Conservation (phyloP, 2,888 invertebrate species). For the Chymomyza procnemis region DNA sequence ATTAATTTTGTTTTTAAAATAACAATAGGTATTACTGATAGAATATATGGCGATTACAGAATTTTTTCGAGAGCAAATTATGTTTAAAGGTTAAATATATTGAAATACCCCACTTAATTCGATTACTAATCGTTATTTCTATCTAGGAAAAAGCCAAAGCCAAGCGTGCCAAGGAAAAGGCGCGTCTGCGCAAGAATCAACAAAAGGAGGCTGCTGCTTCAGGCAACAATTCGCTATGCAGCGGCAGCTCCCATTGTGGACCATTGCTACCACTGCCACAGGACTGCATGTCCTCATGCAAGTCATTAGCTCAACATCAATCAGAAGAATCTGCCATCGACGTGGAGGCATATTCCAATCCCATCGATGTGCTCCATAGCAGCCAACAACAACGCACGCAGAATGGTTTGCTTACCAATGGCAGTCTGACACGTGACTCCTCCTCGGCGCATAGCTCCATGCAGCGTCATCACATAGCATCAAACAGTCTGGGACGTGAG, state of each 20-base stretch:
- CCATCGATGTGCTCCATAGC: constrained; percentile 80
- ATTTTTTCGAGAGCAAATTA: too few relatives aligned
- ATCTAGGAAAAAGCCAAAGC: constrained; percentile 84
- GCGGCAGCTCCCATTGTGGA: constrained; percentile 73
- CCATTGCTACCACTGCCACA: constrained; percentile 74
- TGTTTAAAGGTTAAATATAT: too few relatives aligned
- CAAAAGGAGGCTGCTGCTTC: constrained; percentile 66
- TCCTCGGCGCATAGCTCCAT: constrained; percentile 53
- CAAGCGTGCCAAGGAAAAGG: constrained; percentile 85
- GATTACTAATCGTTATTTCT: too few relatives aligned
- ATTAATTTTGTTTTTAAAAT: too few relatives aligned
- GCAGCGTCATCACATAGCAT: constrained; percentile 49
- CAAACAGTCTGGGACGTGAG: constrained; percentile 50
- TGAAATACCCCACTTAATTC: too few relatives aligned
- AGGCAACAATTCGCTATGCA: constrained; percentile 36
- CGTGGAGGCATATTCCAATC: constrained; percentile 80
- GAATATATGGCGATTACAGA: too few relatives aligned
- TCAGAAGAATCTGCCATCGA: constrained; percentile 64
- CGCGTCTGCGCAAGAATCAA: constrained; percentile 82
- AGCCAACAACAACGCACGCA: constrained; percentile 70
- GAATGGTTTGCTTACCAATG: constrained; percentile 66
- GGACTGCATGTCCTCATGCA: constrained; percentile 65
- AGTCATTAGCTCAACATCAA: constrained; percentile 26
- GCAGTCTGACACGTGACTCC: constrained; percentile 69
- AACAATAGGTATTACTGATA: too few relatives aligned